A percentile compares a stretch with the other conserved stretches of the same genome.
phyloP scores from a whole-genome alignment of 2,797 vertebrate genomes.

The Clarias fuscus region DNA sequence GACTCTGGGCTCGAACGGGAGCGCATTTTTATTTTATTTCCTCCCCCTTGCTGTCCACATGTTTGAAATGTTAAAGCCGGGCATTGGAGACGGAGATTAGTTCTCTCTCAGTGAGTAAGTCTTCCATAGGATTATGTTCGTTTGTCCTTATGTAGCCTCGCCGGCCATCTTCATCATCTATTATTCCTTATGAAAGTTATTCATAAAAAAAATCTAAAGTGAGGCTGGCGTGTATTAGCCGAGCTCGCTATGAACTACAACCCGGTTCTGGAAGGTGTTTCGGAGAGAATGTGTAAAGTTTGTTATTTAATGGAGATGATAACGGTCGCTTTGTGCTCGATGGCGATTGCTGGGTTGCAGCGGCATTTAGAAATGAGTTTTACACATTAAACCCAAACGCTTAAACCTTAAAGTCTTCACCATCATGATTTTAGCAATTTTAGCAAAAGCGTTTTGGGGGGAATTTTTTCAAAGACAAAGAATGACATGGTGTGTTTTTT shows the following conservation, averaged over 20 bases:
- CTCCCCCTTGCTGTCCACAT: constrained; percentile 33
- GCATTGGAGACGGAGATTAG: constrained; percentile 57
- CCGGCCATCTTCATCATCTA: constrained; percentile 35
- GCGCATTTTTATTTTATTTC: constrained; percentile 34
- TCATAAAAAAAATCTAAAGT: not conserved
- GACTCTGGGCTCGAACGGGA: constrained; percentile 41
- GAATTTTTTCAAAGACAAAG: no score
- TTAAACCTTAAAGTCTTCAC: not conserved
- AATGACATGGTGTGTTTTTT: not conserved
- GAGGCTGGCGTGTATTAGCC: constrained; percentile 33
- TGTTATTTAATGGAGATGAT: not conserved
- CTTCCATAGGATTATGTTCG: constrained; percentile 55
- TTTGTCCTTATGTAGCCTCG: constrained; percentile 52
- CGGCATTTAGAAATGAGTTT: not conserved
- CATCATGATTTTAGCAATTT: not conserved
- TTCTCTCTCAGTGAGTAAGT: constrained; percentile 54
- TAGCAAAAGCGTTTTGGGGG: no score
- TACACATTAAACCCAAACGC: not conserved
- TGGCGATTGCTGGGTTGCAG: not conserved
- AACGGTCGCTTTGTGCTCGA: not conserved
- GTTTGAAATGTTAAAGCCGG: constrained; percentile 48
- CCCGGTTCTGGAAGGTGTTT: constrained; percentile 20
- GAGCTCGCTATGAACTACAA: not conserved
- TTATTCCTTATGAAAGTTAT: constrained; percentile 28
- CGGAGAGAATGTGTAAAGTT: not conserved